phyloP scores from a whole-genome alignment of 2,113 vertebrate species.

The Antigone vipio region DNA sequence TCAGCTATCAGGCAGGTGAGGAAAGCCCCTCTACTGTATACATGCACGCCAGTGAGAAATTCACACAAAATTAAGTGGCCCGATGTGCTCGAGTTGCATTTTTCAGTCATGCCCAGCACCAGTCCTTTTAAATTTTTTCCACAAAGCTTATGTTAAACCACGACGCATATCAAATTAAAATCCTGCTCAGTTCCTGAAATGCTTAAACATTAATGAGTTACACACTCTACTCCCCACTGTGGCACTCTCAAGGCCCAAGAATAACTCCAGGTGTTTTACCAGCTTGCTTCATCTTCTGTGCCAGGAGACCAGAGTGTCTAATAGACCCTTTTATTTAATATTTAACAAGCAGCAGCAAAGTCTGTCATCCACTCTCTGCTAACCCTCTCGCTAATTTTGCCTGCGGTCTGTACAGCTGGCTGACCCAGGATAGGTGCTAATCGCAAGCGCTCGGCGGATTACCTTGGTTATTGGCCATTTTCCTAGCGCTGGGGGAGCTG shows the following conservation, averaged over 20 bases:
- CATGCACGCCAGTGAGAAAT: neutral
- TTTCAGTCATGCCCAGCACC: neutral
- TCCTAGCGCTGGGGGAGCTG: conserved; percentile 69
- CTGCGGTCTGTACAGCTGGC: neutral
- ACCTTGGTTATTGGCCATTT: conserved; percentile 72
- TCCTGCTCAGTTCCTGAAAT: neutral
- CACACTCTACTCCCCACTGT: neutral
- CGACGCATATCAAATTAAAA: conserved; percentile 27
- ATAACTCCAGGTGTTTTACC: conserved; percentile 54
- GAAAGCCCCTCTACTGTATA: neutral
- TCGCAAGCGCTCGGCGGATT: neutral
- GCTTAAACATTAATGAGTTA: conserved; percentile 43
- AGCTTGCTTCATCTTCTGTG: neutral
- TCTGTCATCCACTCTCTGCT: neutral
- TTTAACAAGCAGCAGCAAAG: neutral
- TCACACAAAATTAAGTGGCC: neutral
- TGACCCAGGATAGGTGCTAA: neutral
- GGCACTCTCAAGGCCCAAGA: conserved; percentile 10
- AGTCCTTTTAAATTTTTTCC: conserved; percentile 16
- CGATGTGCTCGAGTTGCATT: neutral
- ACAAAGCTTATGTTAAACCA: conserved; percentile 5
- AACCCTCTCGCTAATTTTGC: neutral
- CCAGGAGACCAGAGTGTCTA: neutral
- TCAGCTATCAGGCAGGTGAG: neutral
- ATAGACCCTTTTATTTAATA: neutral